Conservation (phyloP, 1,140 invertebrate species). For the Grapholita molesta region DNA sequence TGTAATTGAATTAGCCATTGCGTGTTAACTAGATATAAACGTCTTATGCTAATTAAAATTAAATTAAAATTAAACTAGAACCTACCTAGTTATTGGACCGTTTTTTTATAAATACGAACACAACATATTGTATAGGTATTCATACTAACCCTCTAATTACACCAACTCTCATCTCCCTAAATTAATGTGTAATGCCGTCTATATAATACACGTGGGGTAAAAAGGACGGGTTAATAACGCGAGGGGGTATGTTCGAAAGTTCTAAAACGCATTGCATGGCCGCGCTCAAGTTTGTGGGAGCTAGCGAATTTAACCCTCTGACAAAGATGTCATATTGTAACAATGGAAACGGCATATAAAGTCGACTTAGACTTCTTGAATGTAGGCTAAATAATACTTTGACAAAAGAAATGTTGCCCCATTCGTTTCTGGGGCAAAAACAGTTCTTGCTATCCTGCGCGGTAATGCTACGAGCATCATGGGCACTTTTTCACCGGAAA, state of each 20-base stretch:
- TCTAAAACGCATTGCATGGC: not conserved
- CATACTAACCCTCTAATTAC: not conserved
- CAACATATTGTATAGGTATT: not conserved
- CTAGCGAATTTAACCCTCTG: not conserved
- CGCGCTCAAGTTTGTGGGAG: conserved; percentile 7
- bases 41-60: too few relatives aligned
- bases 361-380: too few relatives aligned
- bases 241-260: not conserved
- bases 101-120: too few relatives aligned
- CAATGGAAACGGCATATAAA: not conserved
- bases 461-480: too few relatives aligned
- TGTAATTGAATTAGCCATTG: too few relatives aligned
- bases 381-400: too few relatives aligned
- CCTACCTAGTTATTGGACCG: too few relatives aligned
- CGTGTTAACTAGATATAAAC: too few relatives aligned
- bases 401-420: too few relatives aligned
- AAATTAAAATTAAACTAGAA: not conserved
- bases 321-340: not conserved
- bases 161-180: not conserved
- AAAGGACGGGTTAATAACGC: conserved; percentile 6
- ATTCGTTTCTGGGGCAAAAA: too few relatives aligned
- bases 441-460: too few relatives aligned
- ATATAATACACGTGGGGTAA: not conserved
- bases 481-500: too few relatives aligned
- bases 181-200: not conserved